Conservation (phyloP, 2,888 invertebrate genomes). For the Erpobdella octoculata region DNA sequence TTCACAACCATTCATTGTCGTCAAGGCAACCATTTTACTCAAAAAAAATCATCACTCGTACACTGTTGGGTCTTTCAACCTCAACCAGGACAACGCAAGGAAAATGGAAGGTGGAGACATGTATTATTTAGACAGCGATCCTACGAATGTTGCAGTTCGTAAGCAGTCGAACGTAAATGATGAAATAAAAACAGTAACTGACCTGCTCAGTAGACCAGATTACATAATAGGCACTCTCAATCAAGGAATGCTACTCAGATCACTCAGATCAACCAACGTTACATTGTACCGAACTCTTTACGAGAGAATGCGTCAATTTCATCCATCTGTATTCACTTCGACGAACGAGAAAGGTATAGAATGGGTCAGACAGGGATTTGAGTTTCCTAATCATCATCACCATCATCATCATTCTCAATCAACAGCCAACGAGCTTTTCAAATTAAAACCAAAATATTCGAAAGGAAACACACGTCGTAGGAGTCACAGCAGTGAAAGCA, state of each 20-base stretch:
- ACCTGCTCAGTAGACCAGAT: slow-evolving; percentile 31
- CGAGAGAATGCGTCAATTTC: slow-evolving; percentile 28
- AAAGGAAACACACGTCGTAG: no score
- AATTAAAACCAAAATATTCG: no score
- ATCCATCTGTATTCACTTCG: slow-evolving; percentile 32
- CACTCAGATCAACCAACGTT: slow-evolving; percentile 34
- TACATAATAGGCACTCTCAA: slow-evolving; percentile 35
- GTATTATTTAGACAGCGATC: no score
- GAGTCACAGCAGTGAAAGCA: no score
- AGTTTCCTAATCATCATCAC: neutral
- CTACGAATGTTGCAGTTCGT: no score
- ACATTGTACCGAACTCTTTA: slow-evolving; percentile 31
- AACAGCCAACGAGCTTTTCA: no score
- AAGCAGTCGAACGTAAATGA: neutral
- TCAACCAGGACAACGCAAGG: neutral
- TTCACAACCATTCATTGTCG: slow-evolving; percentile 33
- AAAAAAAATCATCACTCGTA: no score
- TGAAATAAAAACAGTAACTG: slow-evolving; percentile 1
- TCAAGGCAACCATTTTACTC: slow-evolving; percentile 34
- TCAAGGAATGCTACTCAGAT: slow-evolving; percentile 33
- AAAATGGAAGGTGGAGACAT: neutral
- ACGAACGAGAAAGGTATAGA: slow-evolving; percentile 37
- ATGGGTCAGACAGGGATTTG: slow-evolving; percentile 24
- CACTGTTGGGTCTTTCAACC: neutral
- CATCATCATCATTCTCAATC: no score